Base-by-base conservation (phyloP, 2,797 vertebrate species). In the Sebastes minor region DNA sequence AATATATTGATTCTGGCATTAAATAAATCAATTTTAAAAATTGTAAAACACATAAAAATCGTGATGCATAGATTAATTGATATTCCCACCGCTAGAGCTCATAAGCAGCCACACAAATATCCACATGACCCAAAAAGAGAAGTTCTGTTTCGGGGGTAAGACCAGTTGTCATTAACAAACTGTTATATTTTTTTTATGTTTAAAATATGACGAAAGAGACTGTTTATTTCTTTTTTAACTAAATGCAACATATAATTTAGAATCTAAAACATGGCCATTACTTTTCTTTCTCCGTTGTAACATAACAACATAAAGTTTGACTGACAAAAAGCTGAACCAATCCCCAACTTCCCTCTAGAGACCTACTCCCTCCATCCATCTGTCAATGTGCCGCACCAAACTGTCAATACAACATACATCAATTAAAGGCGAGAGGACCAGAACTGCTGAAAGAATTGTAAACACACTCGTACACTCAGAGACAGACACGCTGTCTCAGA, bases 391-490 rank as follows among this genome's bases (percentile, higher is more conserved):
- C 52, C 62, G 62, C 59, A 30, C 60, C 73, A 53, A 56, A 69
- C 64, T 85, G 77, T 57, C 80, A 42, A 76, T 76, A 85, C 28
- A 64, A 57, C 67, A 67, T 7, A 14, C 33, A 70, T 70, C 76
- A 74, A 85, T 91, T 80, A 84, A 74, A 84, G n/a, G 20, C 11
- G 11, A 63, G 57, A 77, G 55, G 25, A 56, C 56, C n/a, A 74
- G 49, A 49, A 52, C 25, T 55, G 52, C 76, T 74, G 46, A 49
- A 73, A n/a, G 27, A 63, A 63, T 30, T 71, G 61, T 35, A 78
- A 82, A 83, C 46, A 60, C 27, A 35, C 38, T 69, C 35, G 4
- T 8, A 33, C 52, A 66, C 20, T 60, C 32, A 35, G 33, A 76
- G 11, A 65, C 18, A 9, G 13, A 30, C 22, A 59, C 38, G 6